Evolutionary conservation across 92 coral and sea anemone genomes (phyloP).

Genomic region (Muricea muricata): DNA sequence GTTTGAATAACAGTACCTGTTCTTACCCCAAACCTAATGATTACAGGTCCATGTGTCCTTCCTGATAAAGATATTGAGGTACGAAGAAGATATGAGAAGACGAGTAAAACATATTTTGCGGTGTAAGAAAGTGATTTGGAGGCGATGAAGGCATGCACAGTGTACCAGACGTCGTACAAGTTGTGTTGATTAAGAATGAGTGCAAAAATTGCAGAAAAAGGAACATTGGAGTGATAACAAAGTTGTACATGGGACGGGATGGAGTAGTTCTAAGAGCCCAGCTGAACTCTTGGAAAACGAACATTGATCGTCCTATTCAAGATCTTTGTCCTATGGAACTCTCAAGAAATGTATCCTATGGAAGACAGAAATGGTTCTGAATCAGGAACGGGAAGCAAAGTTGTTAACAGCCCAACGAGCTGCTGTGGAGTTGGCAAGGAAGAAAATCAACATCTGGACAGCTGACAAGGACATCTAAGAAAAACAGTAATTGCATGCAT

Average conservation of each 20-base stretch:
- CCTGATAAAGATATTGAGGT: too few species aligned
- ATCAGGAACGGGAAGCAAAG: not conserved
- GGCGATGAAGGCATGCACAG: not conserved
- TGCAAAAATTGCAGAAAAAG: not conserved
- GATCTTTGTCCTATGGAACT: not conserved
- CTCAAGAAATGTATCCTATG: too few species aligned
- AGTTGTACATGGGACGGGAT: not conserved
- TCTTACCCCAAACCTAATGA: too few species aligned
- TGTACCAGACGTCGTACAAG: not conserved
- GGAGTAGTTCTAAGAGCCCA: not conserved
- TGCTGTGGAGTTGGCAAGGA: not conserved
- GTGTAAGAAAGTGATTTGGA: conserved; percentile 4
- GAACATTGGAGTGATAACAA: not conserved
- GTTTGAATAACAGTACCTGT: too few species aligned
- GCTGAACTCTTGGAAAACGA: not conserved
- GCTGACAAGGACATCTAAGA: not conserved
- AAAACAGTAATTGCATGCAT: too few species aligned
- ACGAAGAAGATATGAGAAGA: not conserved
- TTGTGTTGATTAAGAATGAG: not conserved
- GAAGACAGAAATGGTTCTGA: not conserved
- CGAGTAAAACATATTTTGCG: not conserved
- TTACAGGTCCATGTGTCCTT: too few species aligned
- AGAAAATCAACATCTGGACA: not conserved
- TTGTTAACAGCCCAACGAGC: not conserved
- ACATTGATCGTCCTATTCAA: not conserved